Evolutionary conservation across 53 echinoderm and acorn worm genomes (phyloP).

Genomic region (Apostichopus leukothele): DNA sequence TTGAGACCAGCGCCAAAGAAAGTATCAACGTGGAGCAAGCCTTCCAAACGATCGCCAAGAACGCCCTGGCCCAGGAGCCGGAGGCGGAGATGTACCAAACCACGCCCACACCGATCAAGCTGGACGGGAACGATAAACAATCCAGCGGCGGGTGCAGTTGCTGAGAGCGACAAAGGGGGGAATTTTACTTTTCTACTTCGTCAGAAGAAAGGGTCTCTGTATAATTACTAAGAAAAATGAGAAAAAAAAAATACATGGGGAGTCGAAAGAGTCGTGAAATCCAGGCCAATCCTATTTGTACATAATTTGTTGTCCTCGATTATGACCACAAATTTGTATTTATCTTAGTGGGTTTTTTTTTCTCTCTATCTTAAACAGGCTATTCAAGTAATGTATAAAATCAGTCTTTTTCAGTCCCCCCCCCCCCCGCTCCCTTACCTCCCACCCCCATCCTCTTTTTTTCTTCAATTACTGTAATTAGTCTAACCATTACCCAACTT

Average conservation of each 20-base stretch:
- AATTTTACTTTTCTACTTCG: conserved; percentile 14
- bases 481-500: not conserved
- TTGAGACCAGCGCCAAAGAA: conserved; percentile 99
- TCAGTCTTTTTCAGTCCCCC: too few relatives aligned
- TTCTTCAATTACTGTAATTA: too few relatives aligned
- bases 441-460: too few relatives aligned
- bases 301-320: conserved; percentile 40
- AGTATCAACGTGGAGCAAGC: conserved; percentile 99
- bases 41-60: conserved; percentile 99
- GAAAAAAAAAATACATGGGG: not conserved
- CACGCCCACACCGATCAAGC: conserved; percentile 91
- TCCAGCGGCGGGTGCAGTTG: conserved; percentile 77
- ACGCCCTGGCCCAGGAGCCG: conserved; percentile 97
- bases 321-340: conserved; percentile 42
- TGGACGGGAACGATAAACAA: conserved; percentile 82
- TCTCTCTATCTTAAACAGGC: too few relatives aligned
- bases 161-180: conserved; percentile 52
- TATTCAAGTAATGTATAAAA: too few relatives aligned
- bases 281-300: conserved; percentile 26
- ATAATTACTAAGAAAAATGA: not conserved
- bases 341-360: not conserved
- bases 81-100: conserved; percentile 89
- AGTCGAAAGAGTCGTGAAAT: not conserved
- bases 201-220: conserved; percentile 12
- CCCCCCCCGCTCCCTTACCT: too few relatives aligned